Evolutionary conservation across 2,113 vertebrate species (phyloP).

Genomic region (Mustelus asterias): DNA sequence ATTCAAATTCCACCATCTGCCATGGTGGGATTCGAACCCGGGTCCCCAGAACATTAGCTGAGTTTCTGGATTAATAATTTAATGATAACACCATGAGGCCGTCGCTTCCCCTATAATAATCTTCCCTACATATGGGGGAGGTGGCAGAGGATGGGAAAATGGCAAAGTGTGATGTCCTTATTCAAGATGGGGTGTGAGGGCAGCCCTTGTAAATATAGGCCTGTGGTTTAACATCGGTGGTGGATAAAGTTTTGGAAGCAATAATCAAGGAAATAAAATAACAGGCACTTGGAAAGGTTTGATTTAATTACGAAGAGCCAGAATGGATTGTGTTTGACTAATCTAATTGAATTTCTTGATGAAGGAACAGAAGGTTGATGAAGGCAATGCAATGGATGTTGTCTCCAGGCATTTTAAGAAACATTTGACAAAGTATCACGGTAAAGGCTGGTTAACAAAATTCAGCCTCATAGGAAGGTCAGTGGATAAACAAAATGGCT

Average conservation of each 20-base stretch:
- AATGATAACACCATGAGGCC: too few relatives aligned
- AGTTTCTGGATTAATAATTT: too few relatives aligned
- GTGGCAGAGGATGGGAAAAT: not conserved
- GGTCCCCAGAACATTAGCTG: too few relatives aligned
- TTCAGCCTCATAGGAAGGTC: not conserved
- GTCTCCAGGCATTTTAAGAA: not conserved
- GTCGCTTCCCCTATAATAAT: too few relatives aligned
- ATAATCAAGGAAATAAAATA: not conserved
- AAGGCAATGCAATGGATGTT: not conserved
- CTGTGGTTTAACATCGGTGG: not conserved
- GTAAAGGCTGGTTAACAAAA: not conserved
- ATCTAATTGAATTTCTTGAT: not conserved
- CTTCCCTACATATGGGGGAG: not conserved
- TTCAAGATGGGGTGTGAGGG: not conserved
- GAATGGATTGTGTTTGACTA: not conserved
- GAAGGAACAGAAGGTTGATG: not conserved
- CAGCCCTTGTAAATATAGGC: not conserved
- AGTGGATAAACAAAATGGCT: not conserved
- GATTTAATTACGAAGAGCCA: not conserved
- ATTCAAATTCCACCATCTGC: too few relatives aligned
- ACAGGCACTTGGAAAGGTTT: not conserved
- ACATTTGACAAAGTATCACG: not conserved
- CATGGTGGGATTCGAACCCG: too few relatives aligned
- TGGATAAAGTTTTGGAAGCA: not conserved
- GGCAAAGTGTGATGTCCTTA: not conserved